phyloP scores from a whole-genome alignment of 2,888 invertebrate species.

The Kuschelorhynchus macadamiae region DNA sequence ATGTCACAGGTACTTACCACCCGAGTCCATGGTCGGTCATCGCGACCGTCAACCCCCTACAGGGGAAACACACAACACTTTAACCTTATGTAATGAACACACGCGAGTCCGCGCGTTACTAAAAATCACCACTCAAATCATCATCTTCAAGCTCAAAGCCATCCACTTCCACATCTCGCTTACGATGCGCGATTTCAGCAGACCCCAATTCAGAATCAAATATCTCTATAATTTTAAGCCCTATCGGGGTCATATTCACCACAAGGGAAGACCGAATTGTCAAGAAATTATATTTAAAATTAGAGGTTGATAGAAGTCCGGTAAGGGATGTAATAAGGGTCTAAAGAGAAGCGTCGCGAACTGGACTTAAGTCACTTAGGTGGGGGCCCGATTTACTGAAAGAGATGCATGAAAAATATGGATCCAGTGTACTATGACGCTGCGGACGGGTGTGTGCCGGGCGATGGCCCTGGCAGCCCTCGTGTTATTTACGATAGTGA shows the following conservation, averaged over 20 bases:
- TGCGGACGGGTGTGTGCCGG: constrained; percentile 68
- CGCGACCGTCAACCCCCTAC: constrained; percentile 62
- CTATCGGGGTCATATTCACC: constrained; percentile 49
- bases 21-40: constrained; percentile 67
- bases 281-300: constrained; percentile 22
- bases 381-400: constrained; percentile 58
- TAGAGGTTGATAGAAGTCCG: constrained; percentile 8
- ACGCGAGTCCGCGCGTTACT: constrained; percentile 69
- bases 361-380: constrained; percentile 54
- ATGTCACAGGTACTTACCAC: constrained; percentile 62
- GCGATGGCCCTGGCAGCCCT: constrained; percentile 62
- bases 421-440: constrained; percentile 68
- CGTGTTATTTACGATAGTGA: constrained; percentile 60
- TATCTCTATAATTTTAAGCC: constrained; percentile 47
- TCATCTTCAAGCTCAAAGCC: constrained; percentile 61
- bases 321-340: constrained; percentile 46
- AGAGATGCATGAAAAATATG: constrained; percentile 63
- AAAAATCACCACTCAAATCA: constrained; percentile 63
- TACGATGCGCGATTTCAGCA: constrained; percentile 61
- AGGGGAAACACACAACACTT: constrained; percentile 64
- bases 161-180: constrained; percentile 60
- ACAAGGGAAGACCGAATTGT: constrained; percentile 4
- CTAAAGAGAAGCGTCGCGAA: constrained; percentile 49
- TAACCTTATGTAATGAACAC: constrained; percentile 64
- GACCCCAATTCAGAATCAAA: constrained; percentile 57